phyloP scores from a whole-genome alignment of 1,140 invertebrate species.

The Magallana ariakensis region DNA sequence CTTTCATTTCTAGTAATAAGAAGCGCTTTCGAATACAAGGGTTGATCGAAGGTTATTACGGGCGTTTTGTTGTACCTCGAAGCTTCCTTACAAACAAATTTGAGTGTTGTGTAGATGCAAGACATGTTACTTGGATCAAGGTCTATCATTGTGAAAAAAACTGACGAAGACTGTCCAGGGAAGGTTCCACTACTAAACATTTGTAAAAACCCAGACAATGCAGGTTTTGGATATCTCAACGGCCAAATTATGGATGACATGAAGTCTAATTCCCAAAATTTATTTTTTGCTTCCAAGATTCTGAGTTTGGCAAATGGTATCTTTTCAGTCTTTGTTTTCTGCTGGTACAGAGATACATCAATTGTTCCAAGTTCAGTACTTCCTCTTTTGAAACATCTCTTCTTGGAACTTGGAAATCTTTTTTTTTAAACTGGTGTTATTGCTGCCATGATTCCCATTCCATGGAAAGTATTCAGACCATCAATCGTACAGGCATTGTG shows the following conservation, averaged over 20 bases:
- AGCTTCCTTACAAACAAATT: conserved; percentile 64
- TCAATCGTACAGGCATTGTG: conserved; percentile 66
- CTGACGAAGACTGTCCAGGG: no score
- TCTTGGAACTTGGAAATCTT: conserved; percentile 49
- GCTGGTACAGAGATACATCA: conserved; percentile 54
- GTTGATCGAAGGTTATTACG: no score
- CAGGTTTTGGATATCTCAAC: conserved; percentile 37
- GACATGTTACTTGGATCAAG: conserved; percentile 53
- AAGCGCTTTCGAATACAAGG: no score
- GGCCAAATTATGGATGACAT: conserved; percentile 33
- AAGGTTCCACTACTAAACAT: not conserved
- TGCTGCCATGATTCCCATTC: conserved; percentile 64
- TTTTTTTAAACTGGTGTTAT: conserved; percentile 50
- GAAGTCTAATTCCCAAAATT: not conserved
- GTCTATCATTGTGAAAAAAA: no score
- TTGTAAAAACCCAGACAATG: conserved; percentile 42
- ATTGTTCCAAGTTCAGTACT: conserved; percentile 61
- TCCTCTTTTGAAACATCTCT: conserved; percentile 63
- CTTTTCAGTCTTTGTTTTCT: not conserved
- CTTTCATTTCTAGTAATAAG: no score
- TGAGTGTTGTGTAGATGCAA: conserved; percentile 70
- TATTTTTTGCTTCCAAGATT: conserved; percentile 17
- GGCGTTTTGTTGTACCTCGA: not conserved
- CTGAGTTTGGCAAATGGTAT: conserved; percentile 34
- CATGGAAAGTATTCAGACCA: conserved; percentile 61